Evolutionary conservation across 35 echinoderm and acorn worm genomes (phyloP).

Genomic region (Chiridota heheva): DNA sequence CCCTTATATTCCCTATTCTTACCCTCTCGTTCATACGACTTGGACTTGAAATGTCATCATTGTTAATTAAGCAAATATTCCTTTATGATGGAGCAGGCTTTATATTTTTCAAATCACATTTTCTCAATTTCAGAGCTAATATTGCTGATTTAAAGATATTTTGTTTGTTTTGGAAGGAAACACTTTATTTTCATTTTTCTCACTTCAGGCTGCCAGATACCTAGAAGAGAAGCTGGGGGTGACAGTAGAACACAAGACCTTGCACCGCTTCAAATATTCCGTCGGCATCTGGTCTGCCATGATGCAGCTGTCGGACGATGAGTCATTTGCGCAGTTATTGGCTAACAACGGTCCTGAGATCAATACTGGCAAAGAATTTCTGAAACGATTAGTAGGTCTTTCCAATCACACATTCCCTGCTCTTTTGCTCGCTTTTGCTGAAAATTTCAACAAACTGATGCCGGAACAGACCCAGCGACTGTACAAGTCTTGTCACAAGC

Average conservation of each 20-base stretch:
- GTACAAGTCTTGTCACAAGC: conserved; percentile 45
- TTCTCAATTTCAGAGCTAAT: too few relatives aligned
- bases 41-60: too few relatives aligned
- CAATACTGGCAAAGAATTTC: conserved; percentile 41
- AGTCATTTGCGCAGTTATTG: conserved; percentile 61
- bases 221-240: conserved; percentile 72
- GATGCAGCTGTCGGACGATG: conserved; percentile 68
- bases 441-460: conserved; percentile 66
- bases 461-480: conserved; percentile 52
- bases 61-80: too few relatives aligned
- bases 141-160: too few relatives aligned
- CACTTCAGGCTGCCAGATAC: conserved; percentile 70
- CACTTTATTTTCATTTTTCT: conserved; percentile 2
- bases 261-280: conserved; percentile 70
- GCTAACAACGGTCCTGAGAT: conserved; percentile 67
- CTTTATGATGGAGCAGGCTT: too few relatives aligned
- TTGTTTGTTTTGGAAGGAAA: too few relatives aligned
- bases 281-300: conserved; percentile 76
- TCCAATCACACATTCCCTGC: conserved; percentile 90
- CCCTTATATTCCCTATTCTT: too few relatives aligned
- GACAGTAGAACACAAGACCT: conserved; percentile 40
- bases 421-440: conserved; percentile 67
- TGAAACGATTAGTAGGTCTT: conserved; percentile 63
- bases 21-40: too few relatives aligned
- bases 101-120: too few relatives aligned